Evolutionary conservation across 2,888 invertebrate species (phyloP).

Genomic region (Hydroisotoma schaefferi): DNA sequence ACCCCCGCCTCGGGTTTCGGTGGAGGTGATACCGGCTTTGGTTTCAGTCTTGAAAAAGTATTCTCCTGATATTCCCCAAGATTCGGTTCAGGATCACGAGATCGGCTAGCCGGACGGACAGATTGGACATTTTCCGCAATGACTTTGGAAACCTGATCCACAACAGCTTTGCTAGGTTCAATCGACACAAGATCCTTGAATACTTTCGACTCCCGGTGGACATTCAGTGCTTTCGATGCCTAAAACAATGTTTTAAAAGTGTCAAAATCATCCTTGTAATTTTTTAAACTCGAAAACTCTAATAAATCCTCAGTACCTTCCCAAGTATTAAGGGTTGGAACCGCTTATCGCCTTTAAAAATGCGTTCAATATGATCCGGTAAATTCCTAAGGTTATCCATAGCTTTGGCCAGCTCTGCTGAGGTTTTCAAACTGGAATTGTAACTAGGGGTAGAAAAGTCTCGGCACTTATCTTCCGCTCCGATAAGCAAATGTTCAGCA

Average conservation of each 20-base stretch:
- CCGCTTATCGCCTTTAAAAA: slow-evolving; percentile 25
- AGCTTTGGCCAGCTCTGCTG: slow-evolving; percentile 25
- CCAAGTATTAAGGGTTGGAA: slow-evolving; percentile 27
- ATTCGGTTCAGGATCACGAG: slow-evolving; percentile 33
- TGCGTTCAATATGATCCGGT: slow-evolving; percentile 25
- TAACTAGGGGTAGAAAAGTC: slow-evolving; percentile 34
- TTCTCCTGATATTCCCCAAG: slow-evolving; percentile 27
- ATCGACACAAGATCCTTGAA: slow-evolving; percentile 33
- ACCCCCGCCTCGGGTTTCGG: slow-evolving; percentile 27
- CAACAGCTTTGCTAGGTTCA: slow-evolving; percentile 21
- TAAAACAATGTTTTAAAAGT: slow-evolving; percentile 7
- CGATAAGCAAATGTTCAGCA: no score
- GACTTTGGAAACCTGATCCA: slow-evolving; percentile 19
- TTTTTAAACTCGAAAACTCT: neutral
- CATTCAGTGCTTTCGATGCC: slow-evolving; percentile 31
- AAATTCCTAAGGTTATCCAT: slow-evolving; percentile 24
- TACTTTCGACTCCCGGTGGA: slow-evolving; percentile 18
- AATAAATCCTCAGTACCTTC: slow-evolving; percentile 13
- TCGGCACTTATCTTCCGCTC: slow-evolving; percentile 26
- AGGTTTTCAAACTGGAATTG: slow-evolving; percentile 22
- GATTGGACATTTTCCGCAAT: slow-evolving; percentile 32
- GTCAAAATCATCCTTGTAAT: neutral
- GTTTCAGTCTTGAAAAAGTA: slow-evolving; percentile 30
- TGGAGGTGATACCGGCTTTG: slow-evolving; percentile 20
- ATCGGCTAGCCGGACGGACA: slow-evolving; percentile 10